Percentiles rank a stretch among this genome's conserved stretches.
Evolutionary conservation across 1,140 invertebrate genomes (phyloP).

Genomic region (Melitaea cinxia): DNA sequence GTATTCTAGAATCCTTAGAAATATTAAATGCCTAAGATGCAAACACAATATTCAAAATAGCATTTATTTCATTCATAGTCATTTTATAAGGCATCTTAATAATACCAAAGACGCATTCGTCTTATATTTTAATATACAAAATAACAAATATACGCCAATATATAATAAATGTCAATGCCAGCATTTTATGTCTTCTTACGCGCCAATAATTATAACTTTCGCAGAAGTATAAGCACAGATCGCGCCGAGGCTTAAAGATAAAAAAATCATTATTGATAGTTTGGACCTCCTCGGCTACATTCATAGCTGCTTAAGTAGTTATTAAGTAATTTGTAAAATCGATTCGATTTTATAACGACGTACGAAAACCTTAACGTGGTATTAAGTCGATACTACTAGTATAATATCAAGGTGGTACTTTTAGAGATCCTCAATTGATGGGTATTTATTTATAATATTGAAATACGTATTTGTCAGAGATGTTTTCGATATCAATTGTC

Average conservation of each 20-base stretch:
- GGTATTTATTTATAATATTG: too few relatives aligned
- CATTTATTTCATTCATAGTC: too few relatives aligned
- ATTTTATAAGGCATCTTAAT: too few relatives aligned
- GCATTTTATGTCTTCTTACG: constrained; percentile 19
- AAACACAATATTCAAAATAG: too few relatives aligned
- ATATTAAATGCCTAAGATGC: too few relatives aligned
- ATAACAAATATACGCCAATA: background rate
- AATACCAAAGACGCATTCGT: too few relatives aligned
- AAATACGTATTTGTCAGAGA: too few relatives aligned
- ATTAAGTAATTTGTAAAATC: constrained; percentile 43
- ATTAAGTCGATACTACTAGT: constrained; percentile 18
- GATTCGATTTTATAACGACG: constrained; percentile 38
- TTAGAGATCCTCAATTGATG: background rate
- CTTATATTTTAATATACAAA: too few relatives aligned
- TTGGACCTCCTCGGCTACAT: constrained; percentile 17
- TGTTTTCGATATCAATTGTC: too few relatives aligned
- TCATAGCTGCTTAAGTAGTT: constrained; percentile 17
- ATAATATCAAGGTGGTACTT: background rate
- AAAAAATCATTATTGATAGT: constrained; percentile 16
- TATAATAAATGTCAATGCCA: background rate
- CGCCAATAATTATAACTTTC: constrained; percentile 17
- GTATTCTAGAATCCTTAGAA: too few relatives aligned
- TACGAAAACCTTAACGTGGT: constrained; percentile 19
- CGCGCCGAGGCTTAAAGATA: constrained; percentile 10
- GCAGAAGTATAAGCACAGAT: background rate